A percentile compares a stretch with the other conserved stretches of the same genome.
Evolutionary conservation across 2,797 vertebrate species (phyloP).

Genomic region (Ciconia nigra): DNA sequence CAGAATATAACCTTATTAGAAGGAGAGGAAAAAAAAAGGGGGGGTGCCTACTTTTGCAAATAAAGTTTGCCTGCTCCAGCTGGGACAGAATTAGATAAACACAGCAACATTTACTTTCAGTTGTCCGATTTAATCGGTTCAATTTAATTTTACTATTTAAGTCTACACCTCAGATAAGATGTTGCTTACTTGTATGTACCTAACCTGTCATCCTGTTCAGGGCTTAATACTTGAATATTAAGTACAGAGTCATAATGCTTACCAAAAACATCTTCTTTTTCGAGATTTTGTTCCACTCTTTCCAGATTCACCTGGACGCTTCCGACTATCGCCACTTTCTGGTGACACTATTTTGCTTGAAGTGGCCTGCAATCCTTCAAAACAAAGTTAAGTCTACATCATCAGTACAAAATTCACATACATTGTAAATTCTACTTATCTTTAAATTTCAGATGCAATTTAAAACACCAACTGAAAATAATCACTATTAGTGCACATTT

Average conservation of each 20-base stretch:
- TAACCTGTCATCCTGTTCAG: neutral
- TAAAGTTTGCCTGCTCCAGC: neutral
- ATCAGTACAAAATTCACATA: fast-evolving
- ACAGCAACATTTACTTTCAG: neutral
- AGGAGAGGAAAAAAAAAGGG: neutral
- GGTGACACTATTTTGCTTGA: conserved; percentile 77
- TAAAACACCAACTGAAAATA: neutral
- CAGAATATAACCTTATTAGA: neutral
- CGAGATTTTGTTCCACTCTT: conserved; percentile 15
- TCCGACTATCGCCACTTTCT: conserved; percentile 63
- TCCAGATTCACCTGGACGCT: conserved; percentile 62
- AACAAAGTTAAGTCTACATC: neutral
- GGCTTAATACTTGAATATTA: neutral
- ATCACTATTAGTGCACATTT: neutral
- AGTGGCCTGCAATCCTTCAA: conserved; percentile 84
- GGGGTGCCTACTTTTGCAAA: neutral
- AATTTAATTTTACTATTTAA: neutral
- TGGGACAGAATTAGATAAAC: neutral
- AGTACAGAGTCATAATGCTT: neutral
- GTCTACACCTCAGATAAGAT: neutral
- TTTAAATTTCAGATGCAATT: neutral
- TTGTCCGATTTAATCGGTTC: neutral
- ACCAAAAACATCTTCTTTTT: conserved; percentile 86
- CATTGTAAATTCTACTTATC: neutral
- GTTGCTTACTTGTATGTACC: neutral